Conservation (phyloP, 2,888 invertebrate species). For the Spatulosminthurus flaviceps region DNA sequence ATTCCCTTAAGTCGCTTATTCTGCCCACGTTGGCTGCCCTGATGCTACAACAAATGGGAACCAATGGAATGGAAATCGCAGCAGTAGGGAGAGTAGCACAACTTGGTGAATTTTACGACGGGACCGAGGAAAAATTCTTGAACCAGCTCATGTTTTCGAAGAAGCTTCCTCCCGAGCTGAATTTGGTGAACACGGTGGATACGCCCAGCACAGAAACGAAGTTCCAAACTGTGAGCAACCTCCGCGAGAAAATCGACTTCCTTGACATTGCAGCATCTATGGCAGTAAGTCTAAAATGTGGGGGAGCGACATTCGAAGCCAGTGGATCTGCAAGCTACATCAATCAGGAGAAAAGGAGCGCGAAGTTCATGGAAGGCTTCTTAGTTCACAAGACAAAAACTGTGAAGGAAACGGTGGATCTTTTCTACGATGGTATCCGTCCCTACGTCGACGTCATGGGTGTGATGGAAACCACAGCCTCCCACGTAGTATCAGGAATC, state of each 20-base stretch:
- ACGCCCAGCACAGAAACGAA: neutral
- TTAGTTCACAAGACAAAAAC: neutral
- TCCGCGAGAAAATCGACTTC: neutral
- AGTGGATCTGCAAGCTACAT: neutral
- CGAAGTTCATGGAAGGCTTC: neutral
- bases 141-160: neutral
- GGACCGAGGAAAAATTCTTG: neutral
- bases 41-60: no score
- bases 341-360: neutral
- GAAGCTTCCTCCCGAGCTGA: neutral
- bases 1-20: no score
- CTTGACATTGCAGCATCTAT: neutral
- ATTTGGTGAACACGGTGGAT: neutral
- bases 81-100: slow-evolving; percentile 3
- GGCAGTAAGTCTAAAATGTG: neutral
- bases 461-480: neutral
- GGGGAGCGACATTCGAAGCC: neutral
- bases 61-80: neutral
- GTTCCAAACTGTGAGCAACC: neutral
- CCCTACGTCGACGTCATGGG: neutral
- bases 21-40: no score
- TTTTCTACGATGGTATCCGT: slow-evolving; percentile 4
- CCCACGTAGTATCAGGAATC: slow-evolving; percentile 1
- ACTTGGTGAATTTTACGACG: slow-evolving; percentile 23
- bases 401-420: slow-evolving; percentile 13